A percentile compares a stretch with the other conserved stretches of the same genome.
Conservation (phyloP, 2,888 invertebrate genomes). For the Chaitophorus viminalis region DNA sequence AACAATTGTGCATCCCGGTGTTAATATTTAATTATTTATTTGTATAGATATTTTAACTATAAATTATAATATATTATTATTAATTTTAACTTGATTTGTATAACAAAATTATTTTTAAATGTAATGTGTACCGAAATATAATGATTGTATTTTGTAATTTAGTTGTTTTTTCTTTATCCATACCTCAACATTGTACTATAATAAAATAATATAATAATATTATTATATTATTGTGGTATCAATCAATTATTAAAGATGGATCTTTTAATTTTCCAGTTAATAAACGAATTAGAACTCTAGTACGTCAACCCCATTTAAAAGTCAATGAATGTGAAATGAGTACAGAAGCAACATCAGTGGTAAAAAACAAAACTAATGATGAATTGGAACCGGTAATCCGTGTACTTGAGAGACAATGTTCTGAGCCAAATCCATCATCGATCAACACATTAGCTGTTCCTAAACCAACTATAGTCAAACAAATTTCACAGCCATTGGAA, state of each 20-base stretch:
- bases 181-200: not conserved
- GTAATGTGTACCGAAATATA: conserved; percentile 50
- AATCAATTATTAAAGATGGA: conserved; percentile 20
- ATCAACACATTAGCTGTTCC: conserved; percentile 67
- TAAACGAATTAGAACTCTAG: conserved; percentile 56
- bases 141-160: conserved; percentile 47
- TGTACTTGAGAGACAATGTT: conserved; percentile 71
- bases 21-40: conserved; percentile 57
- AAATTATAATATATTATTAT: conserved; percentile 41
- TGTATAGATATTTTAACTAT: conserved; percentile 48
- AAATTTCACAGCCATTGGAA: conserved; percentile 52
- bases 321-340: conserved; percentile 52
- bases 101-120: conserved; percentile 58
- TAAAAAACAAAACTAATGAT: conserved; percentile 34
- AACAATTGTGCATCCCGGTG: conserved; percentile 35
- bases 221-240: no score
- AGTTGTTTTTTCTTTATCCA: conserved; percentile 31
- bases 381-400: conserved; percentile 61
- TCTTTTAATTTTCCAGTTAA: conserved; percentile 57
- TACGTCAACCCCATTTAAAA: conserved; percentile 56
- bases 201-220: not conserved
- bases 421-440: conserved; percentile 73
- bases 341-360: not conserved
- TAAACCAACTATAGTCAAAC: conserved; percentile 59
- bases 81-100: conserved; percentile 53